Evolutionary conservation across 2,113 vertebrate genomes (phyloP).

Genomic region (Cyanistes caeruleus): DNA sequence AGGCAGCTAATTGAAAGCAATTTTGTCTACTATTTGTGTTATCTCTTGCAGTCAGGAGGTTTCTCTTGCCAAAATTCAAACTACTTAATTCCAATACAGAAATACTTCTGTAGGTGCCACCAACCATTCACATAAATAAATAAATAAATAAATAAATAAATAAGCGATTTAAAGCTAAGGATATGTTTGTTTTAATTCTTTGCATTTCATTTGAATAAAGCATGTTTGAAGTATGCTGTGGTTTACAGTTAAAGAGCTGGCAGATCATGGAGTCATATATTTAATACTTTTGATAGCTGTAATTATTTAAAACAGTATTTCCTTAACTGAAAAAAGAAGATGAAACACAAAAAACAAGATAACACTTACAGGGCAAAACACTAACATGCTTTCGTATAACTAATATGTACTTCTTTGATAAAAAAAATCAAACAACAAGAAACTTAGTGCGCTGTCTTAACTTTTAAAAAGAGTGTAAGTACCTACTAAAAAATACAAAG

Average conservation of each 20-base stretch:
- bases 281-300: neutral
- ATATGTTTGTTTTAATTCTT: neutral
- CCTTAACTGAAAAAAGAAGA: neutral
- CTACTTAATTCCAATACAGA: neutral
- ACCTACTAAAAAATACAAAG: neutral
- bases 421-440: neutral
- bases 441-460: neutral
- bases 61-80: neutral
- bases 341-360: neutral
- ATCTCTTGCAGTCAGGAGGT: neutral
- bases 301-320: neutral
- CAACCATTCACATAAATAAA: neutral
- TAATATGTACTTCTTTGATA: neutral
- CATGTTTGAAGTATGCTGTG: neutral
- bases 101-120: neutral
- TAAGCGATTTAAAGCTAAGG: neutral
- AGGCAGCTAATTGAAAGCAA: neutral
- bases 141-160: neutral
- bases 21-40: neutral
- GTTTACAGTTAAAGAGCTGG: neutral
- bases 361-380: neutral
- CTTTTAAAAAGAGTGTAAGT: neutral
- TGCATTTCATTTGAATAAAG: neutral
- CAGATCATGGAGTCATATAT: neutral
- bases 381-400: neutral